Base-by-base conservation (phyloP, 1,140 invertebrate species). In the Lepidotrigona ventralis region DNA sequence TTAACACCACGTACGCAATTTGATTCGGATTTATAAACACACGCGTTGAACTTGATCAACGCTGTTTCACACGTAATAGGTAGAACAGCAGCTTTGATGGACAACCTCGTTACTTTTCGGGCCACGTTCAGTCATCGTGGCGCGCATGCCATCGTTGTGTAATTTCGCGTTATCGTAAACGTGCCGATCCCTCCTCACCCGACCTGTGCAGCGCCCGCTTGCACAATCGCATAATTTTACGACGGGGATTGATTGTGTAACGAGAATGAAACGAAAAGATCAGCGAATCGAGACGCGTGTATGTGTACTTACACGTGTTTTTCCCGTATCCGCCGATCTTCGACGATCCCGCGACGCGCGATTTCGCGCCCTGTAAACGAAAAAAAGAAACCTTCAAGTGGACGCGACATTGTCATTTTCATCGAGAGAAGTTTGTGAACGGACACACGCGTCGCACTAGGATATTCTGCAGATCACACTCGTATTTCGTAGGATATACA, bases 151-250 rank as follows among this genome's bases (percentile, higher is more conserved):
- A 66, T n/a, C 81, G 64, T 82, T 82, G 81, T 69, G 81, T 78
- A 82, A 82, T 82, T 71, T 83, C 66, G 26, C 60, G 64, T 78
- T 83, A 83, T 83, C 75, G 74, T 78, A 71, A 78, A 82, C 81
- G 81, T 70, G 33, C 33, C 0, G 77, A 82, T 39, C 21, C 71
- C 56, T 6, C 6, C 17, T 33, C 33, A 8, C 11, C 53, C 81
- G 46, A 63, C 54, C 11, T n/a, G n/a, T n/a, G n/a, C n/a, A n/a
- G n/a, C 1, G 2, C 3, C 23, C 73, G 14, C 17, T 78, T 76
- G 33, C 53, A 53, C 8, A 68, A 76, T 53, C 64, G 75, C 46
- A 26, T 78, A 23, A 77, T 69, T 82, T 82, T 53, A 70, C 75
- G 39, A 54, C 80, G 74, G 26, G 15, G 3, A 54, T 56, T 19